Base-by-base conservation (phyloP, 2,113 vertebrate genomes). In the Pelmatolapia mariae region DNA sequence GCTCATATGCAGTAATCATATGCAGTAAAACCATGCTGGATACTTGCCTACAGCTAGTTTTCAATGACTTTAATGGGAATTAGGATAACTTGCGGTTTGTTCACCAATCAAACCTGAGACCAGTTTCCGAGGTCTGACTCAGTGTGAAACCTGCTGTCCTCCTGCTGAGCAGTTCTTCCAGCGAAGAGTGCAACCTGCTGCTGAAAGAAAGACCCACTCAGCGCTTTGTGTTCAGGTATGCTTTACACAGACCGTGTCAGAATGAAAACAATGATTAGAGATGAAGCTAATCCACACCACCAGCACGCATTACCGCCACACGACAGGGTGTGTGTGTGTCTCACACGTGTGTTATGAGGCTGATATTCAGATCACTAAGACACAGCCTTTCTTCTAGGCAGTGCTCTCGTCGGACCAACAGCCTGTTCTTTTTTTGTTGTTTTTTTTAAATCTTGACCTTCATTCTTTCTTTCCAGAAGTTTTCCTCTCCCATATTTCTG, bases 181-280 rank as follows among this genome's bases (percentile, higher is more conserved):
- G 63, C 11, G 13, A 85, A n/a, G 29, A 8, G 56, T 43, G 56
- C 40, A 33, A 83, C 82, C 84, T 89, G 87, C 85, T 68, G 81
- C 81, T 71, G 63, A 43, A 19, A 63, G 83, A 89, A 81, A 57
- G 59, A 29, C 84, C 83, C 45, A 56, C 81, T 89, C 89, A 66
- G 89, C 22, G 22, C 82, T 91, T 80, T 86, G 90, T 82, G 78
- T 22, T 84, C 81, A 88, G 87, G 90, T 92, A 80, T 86, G 31
- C 83, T 76, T 88, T 90, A 89, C 86, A 87, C 83, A 57, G 83
- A 87, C 82, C 38, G 59, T 87, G 90, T 86, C 89, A 24, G 91
- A 92, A 88, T 81, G 80, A 91, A 88, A 92, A 88, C 84, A 83
- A 29, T 63, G 80, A 91, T 88, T 88, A 80, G 57, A 90, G 88